Conservation (phyloP, 2,888 invertebrate genomes). For the Drosophila sordidula region DNA sequence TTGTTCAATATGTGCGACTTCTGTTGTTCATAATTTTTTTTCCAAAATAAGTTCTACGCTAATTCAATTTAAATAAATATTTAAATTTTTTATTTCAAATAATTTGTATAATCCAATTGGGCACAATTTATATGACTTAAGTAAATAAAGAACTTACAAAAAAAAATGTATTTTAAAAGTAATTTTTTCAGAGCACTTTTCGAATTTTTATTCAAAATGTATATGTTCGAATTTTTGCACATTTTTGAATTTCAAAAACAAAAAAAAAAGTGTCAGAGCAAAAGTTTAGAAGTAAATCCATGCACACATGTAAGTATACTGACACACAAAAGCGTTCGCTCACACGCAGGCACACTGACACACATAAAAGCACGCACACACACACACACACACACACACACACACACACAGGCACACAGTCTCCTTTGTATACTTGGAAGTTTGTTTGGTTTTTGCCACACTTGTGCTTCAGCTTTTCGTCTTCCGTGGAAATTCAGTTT, state of each 20-base stretch:
- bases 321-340: slow-evolving; percentile 43
- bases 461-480: slow-evolving; percentile 32
- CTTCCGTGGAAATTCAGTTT: slow-evolving; percentile 46
- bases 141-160: too few relatives aligned
- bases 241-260: slow-evolving; percentile 6
- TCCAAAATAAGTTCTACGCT: neutral
- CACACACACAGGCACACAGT: slow-evolving; percentile 5
- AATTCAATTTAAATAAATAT: neutral
- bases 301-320: slow-evolving; percentile 34
- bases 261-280: slow-evolving; percentile 10
- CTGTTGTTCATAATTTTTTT: neutral
- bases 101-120: too few relatives aligned
- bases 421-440: neutral
- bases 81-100: neutral
- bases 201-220: neutral
- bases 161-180: neutral
- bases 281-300: slow-evolving; percentile 46
- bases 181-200: neutral
- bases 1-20: too few relatives aligned
- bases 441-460: neutral
- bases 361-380: slow-evolving; percentile 19
- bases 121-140: too few relatives aligned
- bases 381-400: slow-evolving; percentile 44
- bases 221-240: neutral
- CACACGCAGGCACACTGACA: slow-evolving; percentile 22